phyloP scores from a whole-genome alignment of 2,113 vertebrate species.

The Globicephala melas region DNA sequence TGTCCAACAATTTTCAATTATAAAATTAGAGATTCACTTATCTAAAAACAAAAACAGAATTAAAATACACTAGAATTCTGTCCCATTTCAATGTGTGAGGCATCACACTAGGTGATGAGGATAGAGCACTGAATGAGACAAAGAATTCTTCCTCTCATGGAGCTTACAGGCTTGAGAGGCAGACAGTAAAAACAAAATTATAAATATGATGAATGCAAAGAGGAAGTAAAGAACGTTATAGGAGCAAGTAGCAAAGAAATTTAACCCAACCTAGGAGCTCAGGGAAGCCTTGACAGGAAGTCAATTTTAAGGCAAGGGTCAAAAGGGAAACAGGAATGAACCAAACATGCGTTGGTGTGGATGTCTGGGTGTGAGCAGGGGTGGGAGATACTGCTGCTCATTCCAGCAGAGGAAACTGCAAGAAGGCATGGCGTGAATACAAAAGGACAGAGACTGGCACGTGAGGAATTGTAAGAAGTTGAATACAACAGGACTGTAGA shows the following conservation, averaged over 20 bases:
- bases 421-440: not conserved
- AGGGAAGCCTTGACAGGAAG: not conserved
- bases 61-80: constrained; percentile 12
- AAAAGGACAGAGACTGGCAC: not conserved
- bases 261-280: not conserved
- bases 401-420: not conserved
- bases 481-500: not conserved
- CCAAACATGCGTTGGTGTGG: not conserved
- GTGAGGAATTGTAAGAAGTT: not conserved
- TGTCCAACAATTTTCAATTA: not conserved
- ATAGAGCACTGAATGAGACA: not conserved
- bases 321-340: not conserved
- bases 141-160: not conserved
- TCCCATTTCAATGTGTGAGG: not conserved
- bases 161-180: not conserved
- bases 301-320: not conserved
- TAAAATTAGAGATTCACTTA: not conserved
- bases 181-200: not conserved
- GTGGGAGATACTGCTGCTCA: not conserved
- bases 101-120: not conserved
- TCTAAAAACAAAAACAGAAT: not conserved
- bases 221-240: not conserved
- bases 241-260: not conserved
- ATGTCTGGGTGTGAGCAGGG: not conserved
- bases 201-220: not conserved